Conservation (phyloP, 2,797 vertebrate genomes). For the Sebastes variabilis region DNA sequence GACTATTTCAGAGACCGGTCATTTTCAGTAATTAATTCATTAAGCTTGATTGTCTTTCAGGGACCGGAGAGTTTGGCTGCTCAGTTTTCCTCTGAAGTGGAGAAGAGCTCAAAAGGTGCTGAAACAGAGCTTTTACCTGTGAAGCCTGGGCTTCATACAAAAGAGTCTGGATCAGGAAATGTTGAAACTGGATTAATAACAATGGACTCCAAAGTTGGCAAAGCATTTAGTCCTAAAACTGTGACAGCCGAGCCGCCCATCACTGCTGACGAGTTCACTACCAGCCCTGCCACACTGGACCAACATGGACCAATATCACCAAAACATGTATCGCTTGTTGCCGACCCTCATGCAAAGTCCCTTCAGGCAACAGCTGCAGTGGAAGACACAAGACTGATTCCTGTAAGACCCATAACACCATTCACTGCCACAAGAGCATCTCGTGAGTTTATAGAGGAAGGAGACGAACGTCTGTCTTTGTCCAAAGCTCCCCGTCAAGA, state of each 20-base stretch:
- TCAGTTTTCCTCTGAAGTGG: neutral
- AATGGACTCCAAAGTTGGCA: neutral
- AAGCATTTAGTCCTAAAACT: neutral
- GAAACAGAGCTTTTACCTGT: neutral
- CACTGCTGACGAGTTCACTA: neutral
- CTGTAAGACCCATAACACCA: constrained; percentile 41
- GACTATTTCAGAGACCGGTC: too few relatives aligned
- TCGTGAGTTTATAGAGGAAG: constrained; percentile 4
- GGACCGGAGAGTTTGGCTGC: neutral
- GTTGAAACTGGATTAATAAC: neutral
- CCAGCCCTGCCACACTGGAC: neutral
- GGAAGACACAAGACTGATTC: constrained; percentile 48
- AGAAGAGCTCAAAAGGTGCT: neutral
- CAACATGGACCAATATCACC: neutral
- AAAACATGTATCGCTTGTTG: neutral
- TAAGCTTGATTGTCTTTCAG: constrained; percentile 21
- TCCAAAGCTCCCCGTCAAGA: neutral
- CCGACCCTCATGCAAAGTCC: neutral
- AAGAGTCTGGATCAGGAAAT: neutral
- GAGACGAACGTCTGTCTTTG: neutral
- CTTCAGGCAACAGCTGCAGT: constrained; percentile 7
- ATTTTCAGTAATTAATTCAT: neutral
- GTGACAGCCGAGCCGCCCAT: neutral
- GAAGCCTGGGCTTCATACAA: neutral
- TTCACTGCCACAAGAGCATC: constrained; percentile 10